Evolutionary conservation across 2,888 invertebrate species (phyloP), one percentile per base, ranked within the genome.

Genomic region (Blastobasis lacticolella): DNA sequence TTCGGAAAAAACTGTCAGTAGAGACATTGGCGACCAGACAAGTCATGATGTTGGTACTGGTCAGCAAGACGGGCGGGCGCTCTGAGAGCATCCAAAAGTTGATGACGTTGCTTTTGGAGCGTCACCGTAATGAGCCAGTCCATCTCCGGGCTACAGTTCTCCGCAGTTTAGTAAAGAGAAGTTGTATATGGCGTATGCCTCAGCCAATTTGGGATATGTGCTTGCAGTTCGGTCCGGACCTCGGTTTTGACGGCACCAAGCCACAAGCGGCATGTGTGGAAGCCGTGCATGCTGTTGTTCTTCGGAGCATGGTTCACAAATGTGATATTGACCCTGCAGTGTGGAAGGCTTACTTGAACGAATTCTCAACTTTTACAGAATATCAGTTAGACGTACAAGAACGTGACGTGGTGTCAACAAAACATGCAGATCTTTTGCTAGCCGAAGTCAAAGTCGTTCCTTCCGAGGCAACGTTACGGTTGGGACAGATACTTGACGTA

Each of bases 21-120:
- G 71, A 69, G 46, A 66, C 70, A 4, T 54, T 66, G 0, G 68
- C 81, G 44, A 73, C 72, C 23, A 63, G 84, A 9, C 69, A 78
- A 42, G 75, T 69, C 49, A 81, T 85, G 58, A 64, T 84, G 52
- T 60, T 82, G 3, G 81, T 84, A 4, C 64, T 85, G 37, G 72
- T 84, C 0, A 84, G 82, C 55, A 85, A 84, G 54, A 78, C 66
- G 37, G 82, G 80, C 4, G 75, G 78, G 0, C 64, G 69, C 37
- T 57, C 56, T 5, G 71, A 71, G 3, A 63, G 68, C 45, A 58
- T 81, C 1, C 64, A 68, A 4, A 60, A 66, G 37, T 54, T 84
- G 23, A 52, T 83, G 44, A 61, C 67, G 44, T 58, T 66, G 10
- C 48, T 83, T 0, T 61, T 73, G 7, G 56, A 62, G 10, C 64